Evolutionary conservation across 2,888 invertebrate species (phyloP), one percentile per base, ranked within the genome.

Genomic region (Caradrina clavipalpis): DNA sequence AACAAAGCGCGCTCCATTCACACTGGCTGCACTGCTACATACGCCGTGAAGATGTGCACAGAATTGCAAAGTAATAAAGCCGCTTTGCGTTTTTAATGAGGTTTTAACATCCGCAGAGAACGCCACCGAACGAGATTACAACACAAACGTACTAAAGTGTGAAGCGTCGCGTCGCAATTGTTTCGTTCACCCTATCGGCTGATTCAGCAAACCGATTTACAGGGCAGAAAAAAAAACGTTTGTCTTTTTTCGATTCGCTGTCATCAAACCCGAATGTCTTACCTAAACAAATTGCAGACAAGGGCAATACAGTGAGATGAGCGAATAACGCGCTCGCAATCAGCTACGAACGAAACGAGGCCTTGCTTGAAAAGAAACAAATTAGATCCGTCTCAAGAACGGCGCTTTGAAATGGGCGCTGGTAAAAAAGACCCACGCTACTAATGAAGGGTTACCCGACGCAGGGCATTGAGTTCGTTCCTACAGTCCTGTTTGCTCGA

Each of bases 361-460:
- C 87, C 87, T 89, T 88, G 91, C 91, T 92, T 93, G 93, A 93
- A 94, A 94, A 93, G 94, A 93, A 94, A 93, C 94, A 94, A 95
- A 95, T 95, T 94, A 94, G 94, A 94, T 92, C 89, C 91, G 91
- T 92, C 92, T 94, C 91, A 90, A 94, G 94, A 92, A 92, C 92
- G 89, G 87, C 81, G 88, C 90, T 92, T 91, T 93, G 89, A 91
- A 92, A 92, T 87, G 87, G 89, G 86, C 81, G 85, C 78, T 86
- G 88, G 88, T 88, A 87, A 89, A 92, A 90, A 91, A 91, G 89
- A 91, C 85, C 90, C 89, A 82, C 73, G 86, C 83, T 83, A 84
- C 92, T 94, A 94, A 94, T 94, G 93, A 94, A 93, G 93, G 92
- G 93, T 92, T 93, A 89, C 88, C 79, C 83, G 82, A 68, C 84